Percentiles rank a stretch among this genome's conserved stretches.
These are phyloP conservation scores for Parnassius glacialis DNA, from an alignment of 2,888 invertebrate genomes.

Conservation along the genomic window DNA sequence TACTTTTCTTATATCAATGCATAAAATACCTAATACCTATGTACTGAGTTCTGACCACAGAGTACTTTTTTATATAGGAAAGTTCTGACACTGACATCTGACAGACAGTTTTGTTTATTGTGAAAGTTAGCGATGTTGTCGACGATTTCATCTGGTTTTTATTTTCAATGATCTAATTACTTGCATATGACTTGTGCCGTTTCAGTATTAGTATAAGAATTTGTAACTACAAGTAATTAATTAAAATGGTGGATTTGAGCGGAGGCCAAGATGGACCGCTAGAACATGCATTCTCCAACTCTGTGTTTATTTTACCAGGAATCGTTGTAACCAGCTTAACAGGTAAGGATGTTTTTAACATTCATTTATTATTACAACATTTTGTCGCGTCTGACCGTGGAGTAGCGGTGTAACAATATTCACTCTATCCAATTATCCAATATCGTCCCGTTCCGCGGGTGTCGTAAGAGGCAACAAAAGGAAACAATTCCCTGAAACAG, in stretches of 20 bases:
- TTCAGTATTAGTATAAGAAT: conserved; percentile 45
- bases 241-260: conserved; percentile 91
- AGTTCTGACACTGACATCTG: background rate
- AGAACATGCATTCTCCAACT: conserved; percentile 93
- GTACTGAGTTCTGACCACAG: too few relatives aligned
- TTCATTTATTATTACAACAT: conserved; percentile 24
- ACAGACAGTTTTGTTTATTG: conserved; percentile 28
- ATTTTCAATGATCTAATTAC: conserved; percentile 36
- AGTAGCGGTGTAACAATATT: background rate
- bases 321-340: conserved; percentile 89
- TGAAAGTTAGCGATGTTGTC: conserved; percentile 28
- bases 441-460: too few relatives aligned
- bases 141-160: conserved; percentile 17
- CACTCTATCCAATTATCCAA: too few relatives aligned
- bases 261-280: conserved; percentile 89
- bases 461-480: too few relatives aligned
- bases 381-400: background rate
- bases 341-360: conserved; percentile 78
- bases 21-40: too few relatives aligned
- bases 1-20: too few relatives aligned
- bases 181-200: conserved; percentile 29
- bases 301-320: conserved; percentile 92
- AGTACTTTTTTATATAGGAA: too few relatives aligned
- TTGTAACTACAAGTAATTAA: conserved; percentile 45
- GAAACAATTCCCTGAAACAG: too few relatives aligned